Conservation (phyloP, 2,113 vertebrate species). For the Elephas maximus region DNA sequence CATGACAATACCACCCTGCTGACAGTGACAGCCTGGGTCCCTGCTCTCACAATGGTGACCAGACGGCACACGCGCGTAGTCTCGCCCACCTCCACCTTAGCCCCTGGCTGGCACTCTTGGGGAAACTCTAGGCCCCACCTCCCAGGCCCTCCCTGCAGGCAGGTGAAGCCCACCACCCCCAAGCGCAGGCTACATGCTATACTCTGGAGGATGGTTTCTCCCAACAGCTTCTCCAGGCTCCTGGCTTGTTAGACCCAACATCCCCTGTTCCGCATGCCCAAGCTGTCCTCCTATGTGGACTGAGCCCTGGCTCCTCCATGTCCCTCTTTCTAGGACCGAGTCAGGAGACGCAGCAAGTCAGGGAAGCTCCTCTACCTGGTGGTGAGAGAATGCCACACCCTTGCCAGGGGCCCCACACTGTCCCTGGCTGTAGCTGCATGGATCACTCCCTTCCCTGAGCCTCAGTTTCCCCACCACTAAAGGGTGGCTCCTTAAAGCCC, state of each 20-base stretch:
- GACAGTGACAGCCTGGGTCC: background rate
- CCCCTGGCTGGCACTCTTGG: background rate
- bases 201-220: background rate
- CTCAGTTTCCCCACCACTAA: background rate
- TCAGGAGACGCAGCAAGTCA: background rate
- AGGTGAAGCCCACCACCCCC: background rate
- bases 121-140: background rate
- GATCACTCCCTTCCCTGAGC: background rate
- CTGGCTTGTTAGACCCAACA: background rate
- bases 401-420: background rate
- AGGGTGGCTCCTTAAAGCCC: background rate
- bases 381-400: background rate
- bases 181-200: background rate
- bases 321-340: slow-evolving; percentile 22
- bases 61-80: background rate
- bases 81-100: background rate
- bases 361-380: background rate
- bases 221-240: background rate
- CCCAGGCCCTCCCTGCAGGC: background rate
- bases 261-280: fast-evolving
- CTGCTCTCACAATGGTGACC: background rate
- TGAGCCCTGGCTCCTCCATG: background rate
- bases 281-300: background rate
- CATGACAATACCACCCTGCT: background rate
- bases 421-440: background rate